Conservation (phyloP, 2,797 vertebrate species). For the Myotis daubentonii region DNA sequence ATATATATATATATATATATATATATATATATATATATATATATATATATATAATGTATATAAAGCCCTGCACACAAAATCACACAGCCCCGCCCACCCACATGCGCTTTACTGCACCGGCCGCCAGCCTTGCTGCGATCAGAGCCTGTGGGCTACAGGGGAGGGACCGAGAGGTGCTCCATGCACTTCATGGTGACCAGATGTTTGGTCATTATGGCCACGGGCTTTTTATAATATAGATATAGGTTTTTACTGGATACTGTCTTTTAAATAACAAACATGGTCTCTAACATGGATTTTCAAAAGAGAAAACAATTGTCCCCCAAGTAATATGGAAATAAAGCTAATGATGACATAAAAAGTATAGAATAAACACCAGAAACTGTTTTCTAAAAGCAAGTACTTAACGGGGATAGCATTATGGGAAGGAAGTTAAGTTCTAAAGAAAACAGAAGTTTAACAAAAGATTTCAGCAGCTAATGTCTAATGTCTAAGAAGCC, state of each 20-base stretch:
- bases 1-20: too few species aligned
- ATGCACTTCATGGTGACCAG: too few species aligned
- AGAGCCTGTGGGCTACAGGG: too few species aligned
- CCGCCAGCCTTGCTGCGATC: too few species aligned
- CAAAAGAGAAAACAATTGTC: background rate
- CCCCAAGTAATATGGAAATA: background rate
- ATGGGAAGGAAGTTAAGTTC: background rate
- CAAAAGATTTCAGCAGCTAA: background rate
- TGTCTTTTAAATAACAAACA: conserved; percentile 3
- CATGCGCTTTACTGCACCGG: too few species aligned
- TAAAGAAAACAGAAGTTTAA: conserved; percentile 25
- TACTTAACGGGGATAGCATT: background rate
- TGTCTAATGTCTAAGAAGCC: background rate
- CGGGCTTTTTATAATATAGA: background rate
- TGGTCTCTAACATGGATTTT: background rate
- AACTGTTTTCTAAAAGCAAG: background rate
- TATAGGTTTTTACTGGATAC: background rate
- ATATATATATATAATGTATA: too few species aligned
- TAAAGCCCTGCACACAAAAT: too few species aligned
- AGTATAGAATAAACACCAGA: background rate
- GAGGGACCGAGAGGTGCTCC: too few species aligned
- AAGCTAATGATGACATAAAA: background rate
- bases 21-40: too few species aligned
- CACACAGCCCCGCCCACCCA: too few species aligned
- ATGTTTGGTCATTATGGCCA: too few species aligned